Conservation (phyloP, 2,797 vertebrate genomes). For the Sparus aurata region DNA sequence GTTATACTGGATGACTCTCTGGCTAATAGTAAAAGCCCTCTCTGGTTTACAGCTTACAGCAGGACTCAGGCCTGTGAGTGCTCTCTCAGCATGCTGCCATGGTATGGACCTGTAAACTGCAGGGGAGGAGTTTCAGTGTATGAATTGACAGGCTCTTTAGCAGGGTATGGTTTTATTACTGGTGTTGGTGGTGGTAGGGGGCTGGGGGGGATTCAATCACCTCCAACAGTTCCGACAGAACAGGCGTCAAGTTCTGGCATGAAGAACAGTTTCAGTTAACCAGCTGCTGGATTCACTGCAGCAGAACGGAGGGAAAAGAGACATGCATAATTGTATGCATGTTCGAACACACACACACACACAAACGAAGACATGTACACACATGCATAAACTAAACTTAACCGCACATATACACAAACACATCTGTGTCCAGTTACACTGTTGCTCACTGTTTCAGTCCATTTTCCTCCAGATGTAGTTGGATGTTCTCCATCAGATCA, state of each 20-base stretch:
- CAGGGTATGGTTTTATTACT: constrained; percentile 52
- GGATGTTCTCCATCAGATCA: constrained; percentile 34
- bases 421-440: constrained; percentile 55
- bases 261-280: constrained; percentile 54
- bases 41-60: constrained; percentile 65
- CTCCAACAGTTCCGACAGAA: constrained; percentile 35
- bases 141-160: constrained; percentile 52
- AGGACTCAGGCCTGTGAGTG: constrained; percentile 45
- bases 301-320: constrained; percentile 19
- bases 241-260: constrained; percentile 57
- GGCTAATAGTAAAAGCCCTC: constrained; percentile 64
- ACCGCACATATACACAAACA: constrained; percentile 32
- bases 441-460: constrained; percentile 26
- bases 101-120: constrained; percentile 58
- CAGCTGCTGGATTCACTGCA: constrained; percentile 44
- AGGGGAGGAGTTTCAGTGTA: constrained; percentile 36
- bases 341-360: constrained; percentile 25
- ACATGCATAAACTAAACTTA: not conserved
- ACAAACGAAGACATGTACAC: constrained; percentile 8
- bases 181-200: constrained; percentile 19
- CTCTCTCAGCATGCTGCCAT: constrained; percentile 51
- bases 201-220: constrained; percentile 14
- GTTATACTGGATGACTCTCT: constrained; percentile 34
- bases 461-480: constrained; percentile 29
- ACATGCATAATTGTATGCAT: constrained; percentile 26